phyloP scores from a whole-genome alignment of 2,113 vertebrate genomes.

The Myotis davidii region DNA sequence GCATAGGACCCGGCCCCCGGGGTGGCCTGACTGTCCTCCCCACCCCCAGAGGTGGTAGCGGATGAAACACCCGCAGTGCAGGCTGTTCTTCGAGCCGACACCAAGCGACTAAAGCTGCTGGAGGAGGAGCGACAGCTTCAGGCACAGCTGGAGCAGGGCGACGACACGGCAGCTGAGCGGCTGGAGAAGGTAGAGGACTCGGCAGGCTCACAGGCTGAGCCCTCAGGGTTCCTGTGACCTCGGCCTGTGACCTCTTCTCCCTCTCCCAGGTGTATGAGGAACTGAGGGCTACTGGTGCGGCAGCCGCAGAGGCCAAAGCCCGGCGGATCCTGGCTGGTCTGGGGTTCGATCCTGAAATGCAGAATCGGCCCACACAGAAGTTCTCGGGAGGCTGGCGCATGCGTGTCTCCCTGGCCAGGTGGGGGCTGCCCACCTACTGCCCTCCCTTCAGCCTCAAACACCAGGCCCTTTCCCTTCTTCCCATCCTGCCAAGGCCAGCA shows the following conservation, averaged over 20 bases:
- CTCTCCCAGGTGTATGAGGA: constrained; percentile 92
- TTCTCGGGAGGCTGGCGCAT: constrained; percentile 97
- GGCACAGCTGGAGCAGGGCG: constrained; percentile 89
- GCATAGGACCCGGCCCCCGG: no score
- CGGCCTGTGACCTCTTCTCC: not conserved
- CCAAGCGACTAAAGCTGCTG: constrained; percentile 90
- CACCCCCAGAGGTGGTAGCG: constrained; percentile 90
- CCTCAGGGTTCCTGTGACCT: not conserved
- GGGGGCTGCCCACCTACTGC: not conserved
- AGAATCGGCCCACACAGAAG: constrained; percentile 93
- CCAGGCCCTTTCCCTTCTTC: not conserved
- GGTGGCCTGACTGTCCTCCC: not conserved
- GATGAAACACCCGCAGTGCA: constrained; percentile 94
- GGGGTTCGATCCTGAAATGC: constrained; percentile 95
- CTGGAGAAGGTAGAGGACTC: constrained; percentile 89
- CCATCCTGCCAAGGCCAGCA: not conserved
- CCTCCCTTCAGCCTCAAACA: not conserved
- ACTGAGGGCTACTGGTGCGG: constrained; percentile 90
- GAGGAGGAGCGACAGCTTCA: constrained; percentile 92
- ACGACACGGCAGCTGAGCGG: constrained; percentile 88
- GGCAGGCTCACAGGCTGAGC: accelerated
- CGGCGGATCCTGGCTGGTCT: constrained; percentile 93
- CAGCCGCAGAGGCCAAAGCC: constrained; percentile 93
- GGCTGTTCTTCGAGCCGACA: constrained; percentile 93
- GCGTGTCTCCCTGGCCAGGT: constrained; percentile 96